Evolutionary conservation across 2,797 vertebrate species (phyloP).

Genomic region (Pantherophis vulpinus): DNA sequence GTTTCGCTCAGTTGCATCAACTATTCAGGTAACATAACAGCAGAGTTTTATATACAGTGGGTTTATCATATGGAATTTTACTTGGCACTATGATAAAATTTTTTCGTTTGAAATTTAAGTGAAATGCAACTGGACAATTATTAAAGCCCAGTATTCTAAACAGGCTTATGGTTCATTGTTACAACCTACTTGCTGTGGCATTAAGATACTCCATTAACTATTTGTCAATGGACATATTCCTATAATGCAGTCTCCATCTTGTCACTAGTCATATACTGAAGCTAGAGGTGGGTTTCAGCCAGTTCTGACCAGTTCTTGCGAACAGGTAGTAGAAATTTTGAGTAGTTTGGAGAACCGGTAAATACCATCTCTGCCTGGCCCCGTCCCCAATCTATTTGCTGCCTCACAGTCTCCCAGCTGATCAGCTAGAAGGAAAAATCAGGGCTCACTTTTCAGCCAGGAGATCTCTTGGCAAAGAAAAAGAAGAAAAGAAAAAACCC

Average conservation of each 20-base stretch:
- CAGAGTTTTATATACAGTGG: not conserved
- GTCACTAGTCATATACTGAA: not conserved
- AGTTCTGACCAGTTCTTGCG: too few relatives aligned
- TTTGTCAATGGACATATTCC: not conserved
- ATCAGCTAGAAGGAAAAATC: too few relatives aligned
- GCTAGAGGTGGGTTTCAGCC: too few relatives aligned
- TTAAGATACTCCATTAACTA: not conserved
- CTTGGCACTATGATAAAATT: not conserved
- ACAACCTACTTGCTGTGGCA: not conserved
- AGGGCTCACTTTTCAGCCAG: too few relatives aligned
- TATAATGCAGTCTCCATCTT: not conserved
- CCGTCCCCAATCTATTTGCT: too few relatives aligned
- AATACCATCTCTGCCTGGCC: too few relatives aligned
- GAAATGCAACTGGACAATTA: not conserved
- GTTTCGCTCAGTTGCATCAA: too few relatives aligned
- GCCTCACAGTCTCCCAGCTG: too few relatives aligned
- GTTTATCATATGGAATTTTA: not conserved
- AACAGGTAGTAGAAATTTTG: too few relatives aligned
- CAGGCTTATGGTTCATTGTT: not conserved
- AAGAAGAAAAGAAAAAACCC: too few relatives aligned
- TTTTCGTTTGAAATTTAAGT: not conserved
- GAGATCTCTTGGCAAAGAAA: too few relatives aligned
- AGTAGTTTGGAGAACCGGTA: too few relatives aligned
- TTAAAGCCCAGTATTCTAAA: not conserved
- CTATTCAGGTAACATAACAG: not conserved